Evolutionary conservation across 23 tunicate genomes (phyloP), one percentile per base, ranked within the genome.

Genomic region (Phallusia fumigata): DNA sequence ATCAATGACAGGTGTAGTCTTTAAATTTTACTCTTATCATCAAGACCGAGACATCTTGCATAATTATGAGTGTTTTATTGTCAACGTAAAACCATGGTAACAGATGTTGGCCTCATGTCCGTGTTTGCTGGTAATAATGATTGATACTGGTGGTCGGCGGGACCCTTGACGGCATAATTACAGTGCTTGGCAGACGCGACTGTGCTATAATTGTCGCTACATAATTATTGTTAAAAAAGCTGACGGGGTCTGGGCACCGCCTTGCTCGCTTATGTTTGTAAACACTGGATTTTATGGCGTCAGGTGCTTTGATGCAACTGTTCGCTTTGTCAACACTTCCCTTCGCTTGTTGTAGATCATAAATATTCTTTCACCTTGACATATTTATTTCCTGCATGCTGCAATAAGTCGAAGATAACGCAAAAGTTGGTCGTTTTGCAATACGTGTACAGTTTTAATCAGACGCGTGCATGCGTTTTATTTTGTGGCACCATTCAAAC

Each of bases 131-230:
- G 2, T 58, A 58, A 58, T 58, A 13, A 58, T 58, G 69, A 58
- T 58, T 58, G 69, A 58, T 58, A 58, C 69, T n/a, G 13, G 28
- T 58, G 26, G 28, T 16, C 15, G 28, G 28, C 16, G 16, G 1
- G 28, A 5, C 28, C 1, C 69, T 58, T 11, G 69, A 40, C 47
- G 10, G 69, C 69, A 24, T 58, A 58, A 58, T 58, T 58, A 24
- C 69, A 58, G 69, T 58, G 69, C 69, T 40, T 16, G 28, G 69
- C 69, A 58, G 69, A 58, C 69, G 69, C 69, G 69, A 21, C 8
- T 24, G 1, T 5, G 69, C 28, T 58, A 13, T 58, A 58, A 58
- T 58, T 58, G 28, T 58, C 69, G 15, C 16, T 13, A 24, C 69
- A 40, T 40, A 58, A 58, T 58, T 58, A 24, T 58, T 5, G 47